Base-by-base conservation (phyloP, 1,140 invertebrate genomes). In the Drosophila parabipectinata region DNA sequence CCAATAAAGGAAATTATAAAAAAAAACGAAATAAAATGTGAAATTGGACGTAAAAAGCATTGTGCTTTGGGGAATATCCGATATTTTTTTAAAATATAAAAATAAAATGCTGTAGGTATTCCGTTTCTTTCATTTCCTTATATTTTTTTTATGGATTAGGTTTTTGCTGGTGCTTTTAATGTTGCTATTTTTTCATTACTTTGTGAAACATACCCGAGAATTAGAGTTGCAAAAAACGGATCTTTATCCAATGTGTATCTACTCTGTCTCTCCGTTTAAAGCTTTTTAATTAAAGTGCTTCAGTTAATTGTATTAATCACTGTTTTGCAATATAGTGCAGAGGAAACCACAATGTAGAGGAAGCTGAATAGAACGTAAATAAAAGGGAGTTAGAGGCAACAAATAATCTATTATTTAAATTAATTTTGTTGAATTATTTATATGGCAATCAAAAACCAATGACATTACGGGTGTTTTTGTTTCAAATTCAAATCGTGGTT, bases 241-340 rank as follows among this genome's bases (percentile, higher is more conserved):
- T 77, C 15, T 15, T 15, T 15, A 15, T 15, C 54, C 39, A 71
- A 21, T 50, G 32, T 45, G 50, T 63, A 37, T 62, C 45, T 77
- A 24, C 45, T 48, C 45, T 51, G 44, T 64, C 44, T 56, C 26
- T 48, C 48, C 32, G 56, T 59, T 82, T 68, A 30, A 4, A 51
- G 58, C 39, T 72, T 87, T 79, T 87, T 82, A 87, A 82, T 87
- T 83, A 88, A 87, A 85, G 63, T 63, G 58, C 51, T 60, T 60
- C 75, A 52, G 84, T 83, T 87, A 88, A 88, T 88, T 81, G 74
- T 78, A 87, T 85, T 85, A 85, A 87, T 87, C 68, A 56, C 61
- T 62, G 51, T 64, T 71, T 78, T 87, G 60, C 41, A 14, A 44
- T 18, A 18, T 15, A 15, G 15, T 8, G 9, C 10, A 3, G 34